phyloP scores from a whole-genome alignment of 2,888 invertebrate species.

The Leptothorax acervorum region DNA sequence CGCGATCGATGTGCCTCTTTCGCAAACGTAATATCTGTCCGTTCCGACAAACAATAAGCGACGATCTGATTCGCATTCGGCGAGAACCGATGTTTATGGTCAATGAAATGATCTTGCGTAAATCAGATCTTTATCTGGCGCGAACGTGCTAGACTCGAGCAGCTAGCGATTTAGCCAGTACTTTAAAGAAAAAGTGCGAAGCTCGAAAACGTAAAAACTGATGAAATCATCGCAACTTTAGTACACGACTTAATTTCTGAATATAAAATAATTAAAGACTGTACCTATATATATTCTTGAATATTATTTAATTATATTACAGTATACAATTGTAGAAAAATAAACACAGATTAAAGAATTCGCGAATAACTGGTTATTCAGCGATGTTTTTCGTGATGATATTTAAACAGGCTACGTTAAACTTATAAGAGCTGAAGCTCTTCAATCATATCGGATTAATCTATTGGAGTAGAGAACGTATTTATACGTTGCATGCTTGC shows the following conservation, averaged over 20 bases:
- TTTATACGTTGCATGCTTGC: background rate
- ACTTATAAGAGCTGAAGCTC: slow-evolving; percentile 19
- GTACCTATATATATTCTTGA: background rate
- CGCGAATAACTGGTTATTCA: background rate
- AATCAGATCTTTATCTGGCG: slow-evolving; percentile 49
- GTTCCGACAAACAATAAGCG: slow-evolving; percentile 51
- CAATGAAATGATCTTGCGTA: slow-evolving; percentile 46
- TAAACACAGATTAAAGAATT: background rate
- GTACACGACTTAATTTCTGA: background rate
- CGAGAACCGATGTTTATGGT: slow-evolving; percentile 39
- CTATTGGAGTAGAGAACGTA: background rate
- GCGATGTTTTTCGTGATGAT: background rate
- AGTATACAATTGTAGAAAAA: background rate
- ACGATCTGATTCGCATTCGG: slow-evolving; percentile 48
- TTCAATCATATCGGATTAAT: slow-evolving; percentile 58
- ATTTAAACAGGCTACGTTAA: background rate
- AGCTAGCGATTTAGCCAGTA: background rate
- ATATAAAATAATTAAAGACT: background rate
- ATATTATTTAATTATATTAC: background rate
- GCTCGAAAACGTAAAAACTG: background rate
- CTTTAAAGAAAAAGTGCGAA: background rate
- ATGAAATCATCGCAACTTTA: background rate
- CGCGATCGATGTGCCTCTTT: slow-evolving; percentile 52
- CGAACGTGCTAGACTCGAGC: background rate
- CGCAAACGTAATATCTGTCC: slow-evolving; percentile 46